Base-by-base conservation (phyloP, 1,140 invertebrate genomes). In the Arion vulgaris region DNA sequence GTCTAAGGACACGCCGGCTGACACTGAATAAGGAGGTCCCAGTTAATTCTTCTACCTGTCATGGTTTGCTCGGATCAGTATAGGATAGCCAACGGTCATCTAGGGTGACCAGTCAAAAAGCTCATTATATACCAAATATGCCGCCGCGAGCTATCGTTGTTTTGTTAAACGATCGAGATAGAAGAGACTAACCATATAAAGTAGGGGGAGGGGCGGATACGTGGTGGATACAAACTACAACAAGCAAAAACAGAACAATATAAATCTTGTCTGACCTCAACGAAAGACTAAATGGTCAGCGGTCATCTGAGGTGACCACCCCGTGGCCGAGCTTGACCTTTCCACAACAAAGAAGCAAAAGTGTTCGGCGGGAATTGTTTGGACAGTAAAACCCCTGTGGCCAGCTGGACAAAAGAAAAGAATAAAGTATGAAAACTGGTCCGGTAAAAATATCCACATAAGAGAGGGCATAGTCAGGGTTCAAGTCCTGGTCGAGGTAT, bases 11-110 rank as follows among this genome's bases (percentile, higher is more conserved):
- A 45, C 5, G 15, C 15, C 5, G 41, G 41, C 41, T 5, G 41
- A 45, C 41, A 45, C 15, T 7, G 41, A 5, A 5, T 45, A n/a
- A n/a, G n/a, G 41, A 45, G 15, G 15, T 15, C 41, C 41, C 15
- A 45, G 5, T 45, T 45, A 5, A 15, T 45, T 45, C 41, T 45
- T 15, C 5, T 5, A 15, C 41, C 5, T 45, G 41, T 45, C 41
- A 45, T 7, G 53, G 53, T 11, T 57, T 57, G 36, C 34, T 41
- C 4, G 38, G 71, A 45, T 75, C 73, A 75, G n/a, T 0, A 11
- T 17, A 51, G 41, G 45, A 75, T 75, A 51, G n/a, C 73, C 39
- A 75, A 13, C 73, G 73, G 73, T 75, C 73, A 75, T 75, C 45
- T 75, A 23, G 53, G 41, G 73, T 75, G 73, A 51, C 45, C 73